Evolutionary conservation across 1,140 invertebrate genomes (phyloP).

Genomic region (Coboldia fuscipes): DNA sequence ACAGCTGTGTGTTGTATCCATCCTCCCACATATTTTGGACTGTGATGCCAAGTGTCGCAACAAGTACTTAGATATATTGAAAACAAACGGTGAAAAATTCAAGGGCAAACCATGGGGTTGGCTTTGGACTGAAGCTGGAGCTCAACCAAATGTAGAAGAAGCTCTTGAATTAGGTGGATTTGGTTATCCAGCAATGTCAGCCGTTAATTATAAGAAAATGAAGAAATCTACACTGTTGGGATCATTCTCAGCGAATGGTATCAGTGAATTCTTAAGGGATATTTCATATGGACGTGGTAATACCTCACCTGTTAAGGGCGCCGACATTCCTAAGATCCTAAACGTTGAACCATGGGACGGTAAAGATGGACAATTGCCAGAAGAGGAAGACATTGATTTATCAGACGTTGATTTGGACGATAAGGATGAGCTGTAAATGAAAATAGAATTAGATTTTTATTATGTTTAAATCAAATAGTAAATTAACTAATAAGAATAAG

Average conservation of each 20-base stretch:
- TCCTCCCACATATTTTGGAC: constrained; percentile 93
- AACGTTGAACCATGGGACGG: constrained; percentile 81
- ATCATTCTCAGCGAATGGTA: constrained; percentile 85
- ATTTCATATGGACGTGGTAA: constrained; percentile 86
- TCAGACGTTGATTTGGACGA: constrained; percentile 70
- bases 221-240: constrained; percentile 87
- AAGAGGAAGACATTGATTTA: constrained; percentile 82
- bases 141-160: constrained; percentile 67
- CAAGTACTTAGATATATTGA: constrained; percentile 58
- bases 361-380: constrained; percentile 77
- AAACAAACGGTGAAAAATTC: constrained; percentile 68
- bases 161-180: constrained; percentile 85
- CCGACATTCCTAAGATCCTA: constrained; percentile 57
- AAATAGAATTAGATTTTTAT: no score
- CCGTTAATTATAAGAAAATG: constrained; percentile 91
- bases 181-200: constrained; percentile 85
- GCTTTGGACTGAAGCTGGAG: constrained; percentile 83
- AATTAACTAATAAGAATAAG: no score
- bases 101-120: constrained; percentile 97
- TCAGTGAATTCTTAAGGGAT: constrained; percentile 87
- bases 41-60: constrained; percentile 91
- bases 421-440: constrained; percentile 58
- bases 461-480: no score
- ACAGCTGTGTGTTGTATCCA: constrained; percentile 80
- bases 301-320: constrained; percentile 72